phyloP scores from a whole-genome alignment of 2,797 vertebrate species.

The Tarsius wallacei region DNA sequence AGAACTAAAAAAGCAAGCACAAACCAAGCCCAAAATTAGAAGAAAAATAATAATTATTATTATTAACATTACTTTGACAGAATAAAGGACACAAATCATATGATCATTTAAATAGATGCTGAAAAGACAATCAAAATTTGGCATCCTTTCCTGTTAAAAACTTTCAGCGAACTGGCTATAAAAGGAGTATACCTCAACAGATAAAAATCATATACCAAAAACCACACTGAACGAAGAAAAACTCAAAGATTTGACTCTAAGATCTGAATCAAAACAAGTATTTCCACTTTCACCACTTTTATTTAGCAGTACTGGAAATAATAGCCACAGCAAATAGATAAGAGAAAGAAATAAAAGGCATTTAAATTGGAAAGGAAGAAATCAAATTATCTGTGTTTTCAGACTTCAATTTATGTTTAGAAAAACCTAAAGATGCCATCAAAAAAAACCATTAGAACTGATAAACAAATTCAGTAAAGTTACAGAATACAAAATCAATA shows the following conservation, averaged over 20 bases:
- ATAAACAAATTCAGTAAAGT: background rate
- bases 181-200: background rate
- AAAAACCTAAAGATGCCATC: background rate
- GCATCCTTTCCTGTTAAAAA: background rate
- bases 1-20: background rate
- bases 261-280: background rate
- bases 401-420: background rate
- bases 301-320: background rate
- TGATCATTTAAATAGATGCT: background rate
- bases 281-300: background rate
- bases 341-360: background rate
- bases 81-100: background rate
- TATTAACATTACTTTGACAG: background rate
- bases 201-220: background rate
- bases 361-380: background rate
- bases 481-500: background rate
- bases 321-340: background rate
- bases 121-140: background rate
- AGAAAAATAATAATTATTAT: background rate
- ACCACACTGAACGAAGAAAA: background rate
- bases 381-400: background rate
- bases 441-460: background rate
- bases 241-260: background rate
- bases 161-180: background rate
- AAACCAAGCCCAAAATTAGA: background rate